phyloP scores from a whole-genome alignment of 1,140 invertebrate genomes.

The Maniola jurtina region DNA sequence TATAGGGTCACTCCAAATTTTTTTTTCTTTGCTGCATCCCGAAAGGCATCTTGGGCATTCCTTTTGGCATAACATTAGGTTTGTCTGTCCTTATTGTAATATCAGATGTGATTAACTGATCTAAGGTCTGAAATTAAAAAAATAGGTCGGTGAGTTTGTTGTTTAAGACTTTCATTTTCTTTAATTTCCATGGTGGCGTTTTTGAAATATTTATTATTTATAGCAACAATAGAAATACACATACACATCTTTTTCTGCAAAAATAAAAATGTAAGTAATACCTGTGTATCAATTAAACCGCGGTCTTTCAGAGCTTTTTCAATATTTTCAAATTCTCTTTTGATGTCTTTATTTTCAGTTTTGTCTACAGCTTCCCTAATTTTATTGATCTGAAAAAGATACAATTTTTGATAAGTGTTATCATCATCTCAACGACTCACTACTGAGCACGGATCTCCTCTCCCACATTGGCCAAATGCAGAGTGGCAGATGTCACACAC shows the following conservation, averaged over 20 bases:
- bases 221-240: too few relatives aligned
- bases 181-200: too few relatives aligned
- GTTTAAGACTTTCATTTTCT: too few relatives aligned
- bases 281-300: constrained; percentile 56
- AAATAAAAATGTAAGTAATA: constrained; percentile 22
- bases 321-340: constrained; percentile 51
- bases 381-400: constrained; percentile 41
- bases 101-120: constrained; percentile 48
- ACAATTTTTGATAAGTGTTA: too few relatives aligned
- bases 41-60: constrained; percentile 42
- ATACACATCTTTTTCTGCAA: neutral
- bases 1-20: neutral
- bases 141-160: too few relatives aligned
- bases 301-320: constrained; percentile 51
- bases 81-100: constrained; percentile 36
- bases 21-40: constrained; percentile 26
- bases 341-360: constrained; percentile 46
- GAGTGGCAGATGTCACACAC: too few relatives aligned
- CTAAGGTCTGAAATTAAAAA: constrained; percentile 47
- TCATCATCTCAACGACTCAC: too few relatives aligned
- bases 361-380: constrained; percentile 45
- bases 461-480: too few relatives aligned
- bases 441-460: too few relatives aligned
- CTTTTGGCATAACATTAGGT: constrained; percentile 24
- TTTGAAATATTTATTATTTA: too few relatives aligned